Base-by-base conservation (phyloP, 2,113 vertebrate species). In the Melanocharis versteri region DNA sequence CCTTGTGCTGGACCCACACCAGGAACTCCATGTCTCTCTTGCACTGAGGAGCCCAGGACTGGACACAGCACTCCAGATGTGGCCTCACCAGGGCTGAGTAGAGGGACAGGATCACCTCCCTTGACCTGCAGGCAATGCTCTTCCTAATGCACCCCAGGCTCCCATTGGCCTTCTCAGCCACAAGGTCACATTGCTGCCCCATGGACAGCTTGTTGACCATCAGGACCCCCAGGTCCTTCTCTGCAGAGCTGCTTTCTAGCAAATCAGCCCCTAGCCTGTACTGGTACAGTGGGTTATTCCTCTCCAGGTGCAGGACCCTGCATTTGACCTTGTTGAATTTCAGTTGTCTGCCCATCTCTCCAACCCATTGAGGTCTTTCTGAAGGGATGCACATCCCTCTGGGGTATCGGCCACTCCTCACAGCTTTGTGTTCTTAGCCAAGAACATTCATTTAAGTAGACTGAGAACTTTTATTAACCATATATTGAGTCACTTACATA, bases 51-150 rank as follows among this genome's bases (percentile, higher is more conserved):
- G 33, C 6, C 44, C 58, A 15, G 33, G 58, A n/a, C 28, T 60
- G 60, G 24, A 26, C 19, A 45, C 11, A 60, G 33, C 13, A n/a
- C 15, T 20, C 20, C 39, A 73, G 3, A 16, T 20, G 18, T 44
- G 27, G 21, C n/a, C 23, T 60, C 14, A 47, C 4, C 7, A 45
- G 39, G 37, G 33, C 37, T 51, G 39, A 73, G 44, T 2, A 24
- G 13, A 45, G 6, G 15, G 19, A 13, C 7, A 7, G 30, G 28
- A 53, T 66, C 28, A 37, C 23, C 33, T 66, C 19, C 10, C 27
- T 24, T 0, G 0, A 9, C 7, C 10, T 37, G 10, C 33, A 45
- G 44, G 22, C 17, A 33, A 1, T 5, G 10, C 4, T 33, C 8
- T 58, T 33, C 23, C 33, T 4, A 30, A 28, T 39, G 28, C 27